Evolutionary conservation across 2,113 vertebrate species (phyloP).

Genomic region (Thermophis baileyi): DNA sequence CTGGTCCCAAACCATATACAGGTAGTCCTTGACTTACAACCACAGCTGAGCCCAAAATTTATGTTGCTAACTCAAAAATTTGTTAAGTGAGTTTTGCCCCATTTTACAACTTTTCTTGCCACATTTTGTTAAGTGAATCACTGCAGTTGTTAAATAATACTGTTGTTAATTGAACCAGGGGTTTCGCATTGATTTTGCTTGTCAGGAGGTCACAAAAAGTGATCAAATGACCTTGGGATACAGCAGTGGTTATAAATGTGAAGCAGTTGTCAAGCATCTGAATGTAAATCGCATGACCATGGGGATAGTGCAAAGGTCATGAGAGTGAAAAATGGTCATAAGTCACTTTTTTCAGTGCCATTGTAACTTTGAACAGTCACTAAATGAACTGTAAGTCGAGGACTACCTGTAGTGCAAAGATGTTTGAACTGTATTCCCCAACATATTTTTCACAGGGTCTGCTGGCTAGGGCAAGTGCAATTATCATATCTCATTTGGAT

Average conservation of each 20-base stretch:
- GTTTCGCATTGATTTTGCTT: neutral
- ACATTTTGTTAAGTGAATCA: neutral
- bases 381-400: neutral
- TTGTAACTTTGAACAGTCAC: neutral
- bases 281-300: neutral
- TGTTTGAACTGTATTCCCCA: neutral
- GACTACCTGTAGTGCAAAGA: neutral
- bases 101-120: neutral
- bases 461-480: neutral
- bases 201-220: neutral
- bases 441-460: neutral
- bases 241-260: neutral
- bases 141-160: neutral
- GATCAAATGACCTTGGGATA: neutral
- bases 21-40: neutral
- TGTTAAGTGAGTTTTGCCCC: neutral
- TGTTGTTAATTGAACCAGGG: neutral
- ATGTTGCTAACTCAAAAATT: neutral
- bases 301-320: neutral
- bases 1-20: neutral
- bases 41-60: neutral
- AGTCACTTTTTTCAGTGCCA: neutral
- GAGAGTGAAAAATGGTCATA: neutral
- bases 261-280: neutral
- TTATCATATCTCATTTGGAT: neutral